Conservation (phyloP, 2,113 vertebrate genomes). For the Cichladusa arquata region DNA sequence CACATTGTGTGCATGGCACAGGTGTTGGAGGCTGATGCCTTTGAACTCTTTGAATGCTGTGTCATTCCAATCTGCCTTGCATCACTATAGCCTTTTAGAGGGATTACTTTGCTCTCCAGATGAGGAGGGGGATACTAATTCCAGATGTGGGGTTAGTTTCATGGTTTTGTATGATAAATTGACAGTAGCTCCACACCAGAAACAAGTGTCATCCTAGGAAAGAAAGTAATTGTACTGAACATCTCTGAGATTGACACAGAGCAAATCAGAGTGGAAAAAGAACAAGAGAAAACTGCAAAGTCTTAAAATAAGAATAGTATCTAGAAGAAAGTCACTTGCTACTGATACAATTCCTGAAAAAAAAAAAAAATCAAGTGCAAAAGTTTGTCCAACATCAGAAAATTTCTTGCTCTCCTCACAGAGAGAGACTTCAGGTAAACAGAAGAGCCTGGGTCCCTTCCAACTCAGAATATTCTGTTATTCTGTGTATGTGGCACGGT, state of each 20-base stretch:
- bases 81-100: neutral
- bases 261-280: neutral
- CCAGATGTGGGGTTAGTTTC: neutral
- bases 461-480: neutral
- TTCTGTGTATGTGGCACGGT: neutral
- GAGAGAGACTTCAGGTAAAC: neutral
- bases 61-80: neutral
- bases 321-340: neutral
- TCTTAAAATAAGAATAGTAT: neutral
- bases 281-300: neutral
- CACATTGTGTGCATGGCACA: neutral
- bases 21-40: conserved; percentile 25
- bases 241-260: neutral
- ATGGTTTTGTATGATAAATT: neutral
- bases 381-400: neutral
- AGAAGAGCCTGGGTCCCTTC: neutral
- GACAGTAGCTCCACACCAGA: neutral
- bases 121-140: neutral
- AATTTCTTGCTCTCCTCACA: neutral
- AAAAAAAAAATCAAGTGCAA: neutral
- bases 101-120: neutral
- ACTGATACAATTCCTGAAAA: neutral
- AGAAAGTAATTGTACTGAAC: neutral
- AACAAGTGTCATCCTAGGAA: neutral
- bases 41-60: conserved; percentile 19